phyloP scores from a whole-genome alignment of 2,113 vertebrate genomes.

The Hipposideros armiger region DNA sequence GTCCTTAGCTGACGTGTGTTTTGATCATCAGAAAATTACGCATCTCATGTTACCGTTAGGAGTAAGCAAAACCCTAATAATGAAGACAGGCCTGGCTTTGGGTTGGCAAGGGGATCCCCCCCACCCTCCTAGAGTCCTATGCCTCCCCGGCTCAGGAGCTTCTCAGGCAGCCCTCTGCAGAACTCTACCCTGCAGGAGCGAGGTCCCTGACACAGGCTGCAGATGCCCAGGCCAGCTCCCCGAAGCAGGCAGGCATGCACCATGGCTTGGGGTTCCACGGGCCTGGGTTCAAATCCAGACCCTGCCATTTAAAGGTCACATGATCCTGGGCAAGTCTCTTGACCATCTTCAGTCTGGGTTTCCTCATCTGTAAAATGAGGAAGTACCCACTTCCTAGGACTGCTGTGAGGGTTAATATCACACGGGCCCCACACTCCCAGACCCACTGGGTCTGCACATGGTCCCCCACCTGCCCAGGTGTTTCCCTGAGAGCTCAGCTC shows the following conservation, averaged over 20 bases:
- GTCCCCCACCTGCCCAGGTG: neutral
- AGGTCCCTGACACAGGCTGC: neutral
- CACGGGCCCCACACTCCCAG: neutral
- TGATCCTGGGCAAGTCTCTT: neutral
- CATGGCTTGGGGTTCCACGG: neutral
- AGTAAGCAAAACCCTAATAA: slow-evolving; percentile 67
- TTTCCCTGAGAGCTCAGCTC: neutral
- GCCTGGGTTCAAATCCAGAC: neutral
- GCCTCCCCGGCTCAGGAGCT: neutral
- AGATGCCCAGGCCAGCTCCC: neutral
- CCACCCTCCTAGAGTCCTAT: neutral
- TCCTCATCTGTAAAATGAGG: neutral
- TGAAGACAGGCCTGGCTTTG: neutral
- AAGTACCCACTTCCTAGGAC: neutral
- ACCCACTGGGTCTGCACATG: neutral
- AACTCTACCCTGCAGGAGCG: neutral
- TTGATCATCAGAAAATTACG: slow-evolving; percentile 84
- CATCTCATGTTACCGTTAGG: slow-evolving; percentile 69
- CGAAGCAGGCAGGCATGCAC: neutral
- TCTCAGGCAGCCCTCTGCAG: neutral
- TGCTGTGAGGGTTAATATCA: neutral
- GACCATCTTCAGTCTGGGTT: neutral
- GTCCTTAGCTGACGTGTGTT: slow-evolving; percentile 83
- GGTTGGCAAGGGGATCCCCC: no score
- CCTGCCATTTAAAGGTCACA: neutral